Base-by-base conservation (phyloP, 2,113 vertebrate genomes). In the Hydrolagus affinis region DNA sequence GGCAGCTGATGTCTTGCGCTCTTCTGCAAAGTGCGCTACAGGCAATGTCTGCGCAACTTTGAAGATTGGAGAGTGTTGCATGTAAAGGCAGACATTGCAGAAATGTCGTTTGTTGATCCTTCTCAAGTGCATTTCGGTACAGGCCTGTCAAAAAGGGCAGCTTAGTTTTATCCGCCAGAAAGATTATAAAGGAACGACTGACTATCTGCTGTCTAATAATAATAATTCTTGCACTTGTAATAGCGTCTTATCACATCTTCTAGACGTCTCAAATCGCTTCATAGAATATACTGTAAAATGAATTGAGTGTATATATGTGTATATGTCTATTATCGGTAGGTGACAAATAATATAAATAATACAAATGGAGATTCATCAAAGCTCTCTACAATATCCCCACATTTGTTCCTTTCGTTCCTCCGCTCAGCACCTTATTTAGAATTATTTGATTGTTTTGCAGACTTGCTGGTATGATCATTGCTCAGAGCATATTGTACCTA, bases 391-490 rank as follows among this genome's bases (percentile, higher is more conserved):
- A 75, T 44, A 75, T 88, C 80, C 86, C 86, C 90, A 80, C 15
- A 10, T 88, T 90, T 89, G 89, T 86, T 86, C 69, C 0, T 0
- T 87, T 90, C 87, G n/a, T 62, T 64, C 85, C 83, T 85, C 85
- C 69, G 70, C 86, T 85, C 70, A 25, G 68, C 59, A 15, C 87
- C 1, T 85, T 86, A 86, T 87, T 75, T 86, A 85, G 74, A 85
- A 88, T 89, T 87, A 89, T 89, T 89, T 87, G 87, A 86, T 90
- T 88, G 78, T 88, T 80, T 87, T 89, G 85, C 85, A 86, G 2
- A 87, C 74, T 68, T 86, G 69, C 75, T 89, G 77, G 88, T 87
- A 85, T 19, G 71, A 10, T 21, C 62, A 0, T 66, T 86, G 75
- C 72, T 72, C 44, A 9, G 32, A 66, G 44, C n/a, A 25, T 85